Base-by-base conservation (phyloP, 2,113 vertebrate species). In the Bagarius yarrelli region DNA sequence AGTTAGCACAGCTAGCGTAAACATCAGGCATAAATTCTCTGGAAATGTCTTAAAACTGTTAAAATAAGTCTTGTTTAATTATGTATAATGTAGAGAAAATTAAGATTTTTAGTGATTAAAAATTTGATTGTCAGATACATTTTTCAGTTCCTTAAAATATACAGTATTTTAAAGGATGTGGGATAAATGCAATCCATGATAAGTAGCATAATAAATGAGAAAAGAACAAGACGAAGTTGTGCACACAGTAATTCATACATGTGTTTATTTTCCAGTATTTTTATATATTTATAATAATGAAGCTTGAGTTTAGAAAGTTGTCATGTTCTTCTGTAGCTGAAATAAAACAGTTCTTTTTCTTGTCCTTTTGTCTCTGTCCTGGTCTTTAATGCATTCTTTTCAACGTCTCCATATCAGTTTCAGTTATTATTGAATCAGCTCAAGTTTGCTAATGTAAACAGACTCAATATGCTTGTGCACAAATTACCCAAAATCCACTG, bases 271-370 rank as follows among this genome's bases (percentile, higher is more conserved):
- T 25, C 21, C 6, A 40, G 72, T 75, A 53, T n/a, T 76, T n/a
- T n/a, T n/a, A n/a, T 40, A 76, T 76, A 76, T 76, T 76, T 44
- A 76, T 76, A 59, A 74, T 74, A 74, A 76, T 75, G 36, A 75
- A 12, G 21, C 34, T 75, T 75, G 53, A 40, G 53, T 40, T 75
- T 25, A 76, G 53, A 44, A 76, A 76, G 25, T 18, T 34, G 8
- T 59, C 23, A 14, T 25, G 12, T 75, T 18, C 27, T n/a, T 59
- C 32, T 1, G 72, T 56, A 36, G 15, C 52, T 56, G 50, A 73
- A 30, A 59, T n/a, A 8, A 1, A 76, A 74, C 57, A 57, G 55
- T 76, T 40, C 21, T n/a, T 15, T n/a, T 30, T 32, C 21, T 56
- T 19, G 11, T 36, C 52, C 72, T 23, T 18, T 32, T 30, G 15